Base-by-base conservation (phyloP, 2,888 invertebrate genomes). In the Apamea sordens region DNA sequence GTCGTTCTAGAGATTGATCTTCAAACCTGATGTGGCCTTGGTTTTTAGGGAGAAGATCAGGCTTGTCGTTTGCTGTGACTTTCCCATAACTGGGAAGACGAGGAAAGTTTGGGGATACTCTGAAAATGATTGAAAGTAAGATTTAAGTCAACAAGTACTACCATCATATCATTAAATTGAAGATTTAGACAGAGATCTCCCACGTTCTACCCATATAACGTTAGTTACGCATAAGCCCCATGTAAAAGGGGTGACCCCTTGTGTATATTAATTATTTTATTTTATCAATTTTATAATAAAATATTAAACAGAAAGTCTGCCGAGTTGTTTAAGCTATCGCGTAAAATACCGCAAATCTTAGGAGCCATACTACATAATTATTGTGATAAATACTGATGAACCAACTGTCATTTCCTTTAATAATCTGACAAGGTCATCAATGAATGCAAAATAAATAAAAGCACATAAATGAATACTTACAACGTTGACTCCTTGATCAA, bases 71-170 rank as follows among this genome's bases (percentile, higher is more conserved):
- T 65, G 88, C 90, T 59, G 85, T 87, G 15, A 91, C 77, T 0
- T 89, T 63, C 24, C 88, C 87, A 68, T 90, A 85, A 0, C 83
- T 88, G 13, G 86, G 77, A 77, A 91, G 86, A 8, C 82, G 84
- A 21, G 84, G 11, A 10, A 59, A 32, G 1, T 65, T 78, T 47
- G 44, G 5, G 1, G 24, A 41, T 63, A 67, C 18, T 32, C 77
- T 83, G 76, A 61, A 86, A 84, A 15, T 13, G 28, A 41, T 47
- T 2, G 1, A 72, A 44, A 53, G 68, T 41, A 36, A n/a, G 32
- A 32, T 68, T 73, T n/a, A 28, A 36, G 2, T 11, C 47, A 32
- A 13, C 21, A 21, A n/a, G 18, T 56, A 32, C 50, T 47, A 53
- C 8, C 28, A 32, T 11, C 11, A 61, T 28, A 1, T 8, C 2